Evolutionary conservation across 2,888 invertebrate species (phyloP).

Genomic region (Xanthostigma xanthostigma): DNA sequence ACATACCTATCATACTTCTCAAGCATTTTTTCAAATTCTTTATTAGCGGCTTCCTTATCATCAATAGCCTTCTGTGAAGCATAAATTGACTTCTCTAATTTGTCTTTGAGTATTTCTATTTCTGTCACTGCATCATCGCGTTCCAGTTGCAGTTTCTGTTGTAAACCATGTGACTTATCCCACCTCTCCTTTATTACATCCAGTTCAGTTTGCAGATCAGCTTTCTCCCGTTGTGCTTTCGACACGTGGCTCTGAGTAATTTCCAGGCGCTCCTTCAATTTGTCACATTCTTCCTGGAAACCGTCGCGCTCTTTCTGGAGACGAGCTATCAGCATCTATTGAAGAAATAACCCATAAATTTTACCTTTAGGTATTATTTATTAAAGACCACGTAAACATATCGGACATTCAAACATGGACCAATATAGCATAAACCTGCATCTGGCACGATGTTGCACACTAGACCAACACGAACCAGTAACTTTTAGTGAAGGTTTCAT

Average conservation of each 20-base stretch:
- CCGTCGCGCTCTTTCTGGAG: conserved; percentile 80
- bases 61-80: conserved; percentile 71
- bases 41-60: conserved; percentile 75
- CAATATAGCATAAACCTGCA: not conserved
- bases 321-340: conserved; percentile 54
- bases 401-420: not conserved
- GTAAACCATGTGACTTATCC: conserved; percentile 72
- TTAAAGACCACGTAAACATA: not conserved
- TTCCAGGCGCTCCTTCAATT: conserved; percentile 68
- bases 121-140: conserved; percentile 74
- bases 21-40: conserved; percentile 82
- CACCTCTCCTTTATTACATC: conserved; percentile 77
- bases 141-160: conserved; percentile 76
- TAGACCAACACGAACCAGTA: not conserved
- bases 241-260: conserved; percentile 66
- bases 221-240: conserved; percentile 71
- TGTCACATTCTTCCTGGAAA: conserved; percentile 66
- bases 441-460: not conserved
- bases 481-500: no score
- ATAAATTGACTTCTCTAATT: conserved; percentile 74
- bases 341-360: conserved; percentile 8
- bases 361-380: no score
- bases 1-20: conserved; percentile 79
- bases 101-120: conserved; percentile 75
- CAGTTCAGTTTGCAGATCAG: conserved; percentile 70